Percentiles rank a stretch among this genome's conserved stretches.
Evolutionary conservation across 2,888 invertebrate genomes (phyloP).

Genomic region (Auanema sp.): DNA sequence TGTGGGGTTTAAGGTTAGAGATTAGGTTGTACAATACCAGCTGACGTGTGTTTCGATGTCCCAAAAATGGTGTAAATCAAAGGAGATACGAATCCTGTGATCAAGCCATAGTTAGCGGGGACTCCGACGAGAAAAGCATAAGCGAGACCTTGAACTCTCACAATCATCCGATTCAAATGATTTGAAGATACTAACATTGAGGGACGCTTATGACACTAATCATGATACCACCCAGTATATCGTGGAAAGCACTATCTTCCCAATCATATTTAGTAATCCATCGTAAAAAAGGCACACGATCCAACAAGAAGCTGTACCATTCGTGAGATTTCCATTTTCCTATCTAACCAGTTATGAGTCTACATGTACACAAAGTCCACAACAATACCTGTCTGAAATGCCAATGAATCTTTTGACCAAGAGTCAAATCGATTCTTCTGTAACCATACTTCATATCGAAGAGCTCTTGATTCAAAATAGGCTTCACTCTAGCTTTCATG

Average conservation of each 20-base stretch:
- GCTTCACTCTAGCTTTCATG: neutral
- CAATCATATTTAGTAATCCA: conserved; percentile 48
- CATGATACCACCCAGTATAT: conserved; percentile 50
- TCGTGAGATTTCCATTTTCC: conserved; percentile 34
- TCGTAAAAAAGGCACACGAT: conserved; percentile 35
- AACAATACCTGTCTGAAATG: conserved; percentile 18
- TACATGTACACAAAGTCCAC: no score
- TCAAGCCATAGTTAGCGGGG: conserved; percentile 70
- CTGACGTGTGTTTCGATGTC: conserved; percentile 84
- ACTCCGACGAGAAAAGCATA: conserved; percentile 67
- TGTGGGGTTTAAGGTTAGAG: conserved; percentile 3
- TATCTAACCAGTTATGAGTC: conserved; percentile 7
- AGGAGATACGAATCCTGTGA: conserved; percentile 89
- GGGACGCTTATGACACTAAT: conserved; percentile 51
- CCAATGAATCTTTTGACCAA: conserved; percentile 21
- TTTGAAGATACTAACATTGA: conserved; percentile 31
- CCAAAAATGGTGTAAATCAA: conserved; percentile 82
- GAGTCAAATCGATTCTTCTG: conserved; percentile 25
- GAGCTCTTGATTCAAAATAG: conserved; percentile 21
- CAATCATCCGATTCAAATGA: neutral
- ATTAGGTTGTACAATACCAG: conserved; percentile 69
- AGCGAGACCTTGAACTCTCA: conserved; percentile 34
- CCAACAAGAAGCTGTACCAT: conserved; percentile 33
- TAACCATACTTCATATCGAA: conserved; percentile 38
- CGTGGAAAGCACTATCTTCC: conserved; percentile 33